phyloP scores from a whole-genome alignment of 1,140 invertebrate species.

The Lysiphlebus fabarum region DNA sequence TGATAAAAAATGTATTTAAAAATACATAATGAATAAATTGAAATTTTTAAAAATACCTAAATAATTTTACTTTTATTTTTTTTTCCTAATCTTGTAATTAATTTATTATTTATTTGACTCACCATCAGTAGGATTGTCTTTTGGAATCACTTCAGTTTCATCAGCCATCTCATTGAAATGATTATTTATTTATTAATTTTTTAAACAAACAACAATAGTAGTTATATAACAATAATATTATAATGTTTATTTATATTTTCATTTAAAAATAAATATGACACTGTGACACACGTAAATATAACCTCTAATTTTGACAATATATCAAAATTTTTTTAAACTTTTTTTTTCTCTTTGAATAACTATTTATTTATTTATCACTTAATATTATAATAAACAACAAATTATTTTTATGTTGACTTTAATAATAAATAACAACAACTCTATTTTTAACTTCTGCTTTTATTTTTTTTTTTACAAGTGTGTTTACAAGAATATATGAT shows the following conservation, averaged over 20 bases:
- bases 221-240: too few relatives aligned
- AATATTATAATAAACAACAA: too few relatives aligned
- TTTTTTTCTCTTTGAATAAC: neutral
- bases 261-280: too few relatives aligned
- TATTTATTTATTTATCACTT: neutral
- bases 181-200: neutral
- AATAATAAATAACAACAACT: too few relatives aligned
- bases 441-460: too few relatives aligned
- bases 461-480: too few relatives aligned
- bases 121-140: constrained; percentile 24
- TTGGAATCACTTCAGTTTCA: constrained; percentile 13
- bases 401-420: too few relatives aligned
- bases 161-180: constrained; percentile 15
- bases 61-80: neutral
- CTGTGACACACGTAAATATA: neutral
- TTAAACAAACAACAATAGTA: too few relatives aligned
- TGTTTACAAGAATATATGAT: too few relatives aligned
- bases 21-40: neutral
- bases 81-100: constrained; percentile 3
- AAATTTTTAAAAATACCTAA: neutral
- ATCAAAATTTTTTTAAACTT: neutral
- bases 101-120: constrained; percentile 4
- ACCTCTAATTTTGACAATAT: neutral
- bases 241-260: too few relatives aligned
- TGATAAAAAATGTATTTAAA: constrained; percentile 1